Base-by-base conservation (phyloP, 1,140 invertebrate genomes). In the Parasteatoda tepidariorum region DNA sequence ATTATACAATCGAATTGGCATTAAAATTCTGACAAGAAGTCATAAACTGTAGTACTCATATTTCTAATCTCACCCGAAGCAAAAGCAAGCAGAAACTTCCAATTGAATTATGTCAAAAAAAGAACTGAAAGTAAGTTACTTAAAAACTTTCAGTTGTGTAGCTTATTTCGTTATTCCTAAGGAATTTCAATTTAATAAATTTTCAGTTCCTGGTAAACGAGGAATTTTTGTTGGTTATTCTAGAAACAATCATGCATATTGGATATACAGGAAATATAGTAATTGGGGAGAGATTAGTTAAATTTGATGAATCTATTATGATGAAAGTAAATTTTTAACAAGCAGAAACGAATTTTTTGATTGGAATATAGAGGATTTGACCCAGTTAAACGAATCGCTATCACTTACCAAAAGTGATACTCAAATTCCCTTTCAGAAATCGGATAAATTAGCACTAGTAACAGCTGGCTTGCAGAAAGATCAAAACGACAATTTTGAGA, bases 21-120 rank as follows among this genome's bases (percentile, higher is more conserved):
- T 81, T 61, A n/a, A 55, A 38, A 11, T 55, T 84, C 22, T 85
- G 74, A 84, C 84, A 70, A 9, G 85, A 85, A 82, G 62, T 33
- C 11, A 24, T 81, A 13, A 62, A 81, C 31, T 84, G 33, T 13
- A 76, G 61, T 15, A 66, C 55, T 15, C 68, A 85, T 41, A 18
- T 82, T 13, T 38, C 68, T 54, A 85, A 83, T 74, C 6, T 48
- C 64, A 33, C 54, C 7, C n/a, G 59, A 70, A n/a, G 67, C 11
- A 70, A 70, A 48, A 28, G 41, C 9, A 70, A 70, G 18, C 28
- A 66, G 18, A 66, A 66, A 66, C 15, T 66, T 2, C 62, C 62
- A 31, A 18, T 66, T 9, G 62, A 66, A 31, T 31, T 66, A 31
- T 66, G 62, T 11, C 30, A 26, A 3, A 31, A 31, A 11, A 66